phyloP scores from a whole-genome alignment of 2,888 invertebrate genomes.

The Globia sparganii region DNA sequence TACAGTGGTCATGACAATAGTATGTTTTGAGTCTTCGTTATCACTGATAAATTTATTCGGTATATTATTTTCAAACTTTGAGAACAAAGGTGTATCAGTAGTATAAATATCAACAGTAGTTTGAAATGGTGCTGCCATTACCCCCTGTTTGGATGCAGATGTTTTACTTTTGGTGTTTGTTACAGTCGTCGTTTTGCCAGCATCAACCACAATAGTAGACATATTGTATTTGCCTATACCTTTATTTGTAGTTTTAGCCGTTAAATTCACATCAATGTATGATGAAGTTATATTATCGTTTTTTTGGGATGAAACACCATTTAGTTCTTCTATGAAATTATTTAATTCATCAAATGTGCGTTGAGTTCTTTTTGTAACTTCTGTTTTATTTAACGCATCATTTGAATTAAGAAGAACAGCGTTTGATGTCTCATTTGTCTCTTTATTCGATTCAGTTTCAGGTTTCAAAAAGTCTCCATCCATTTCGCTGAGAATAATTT shows the following conservation, averaged over 20 bases:
- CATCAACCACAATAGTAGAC: not conserved
- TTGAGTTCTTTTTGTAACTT: not conserved
- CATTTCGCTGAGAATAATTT: constrained; percentile 11
- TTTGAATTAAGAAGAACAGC: constrained; percentile 2
- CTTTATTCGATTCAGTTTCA: constrained; percentile 2
- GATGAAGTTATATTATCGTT: constrained; percentile 1
- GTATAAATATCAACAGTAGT: not conserved
- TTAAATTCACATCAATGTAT: not conserved
- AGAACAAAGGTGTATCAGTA: not conserved
- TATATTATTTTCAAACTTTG: not conserved
- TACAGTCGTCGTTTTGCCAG: not conserved
- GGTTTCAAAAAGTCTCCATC: constrained; percentile 6
- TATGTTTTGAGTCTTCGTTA: not conserved
- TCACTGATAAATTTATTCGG: not conserved
- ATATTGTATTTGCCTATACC: not conserved
- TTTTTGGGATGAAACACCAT: constrained; percentile 10
- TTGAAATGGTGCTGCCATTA: not conserved
- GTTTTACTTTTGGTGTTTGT: not conserved
- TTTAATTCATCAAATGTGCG: not conserved
- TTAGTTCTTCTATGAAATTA: constrained; percentile 15
- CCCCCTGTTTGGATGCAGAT: not conserved
- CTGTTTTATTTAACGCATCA: not conserved
- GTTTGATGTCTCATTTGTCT: not conserved
- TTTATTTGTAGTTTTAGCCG: not conserved
- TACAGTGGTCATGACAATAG: not conserved